Base-by-base conservation (phyloP, 2,888 invertebrate genomes). In the Diadegma fenestrale region DNA sequence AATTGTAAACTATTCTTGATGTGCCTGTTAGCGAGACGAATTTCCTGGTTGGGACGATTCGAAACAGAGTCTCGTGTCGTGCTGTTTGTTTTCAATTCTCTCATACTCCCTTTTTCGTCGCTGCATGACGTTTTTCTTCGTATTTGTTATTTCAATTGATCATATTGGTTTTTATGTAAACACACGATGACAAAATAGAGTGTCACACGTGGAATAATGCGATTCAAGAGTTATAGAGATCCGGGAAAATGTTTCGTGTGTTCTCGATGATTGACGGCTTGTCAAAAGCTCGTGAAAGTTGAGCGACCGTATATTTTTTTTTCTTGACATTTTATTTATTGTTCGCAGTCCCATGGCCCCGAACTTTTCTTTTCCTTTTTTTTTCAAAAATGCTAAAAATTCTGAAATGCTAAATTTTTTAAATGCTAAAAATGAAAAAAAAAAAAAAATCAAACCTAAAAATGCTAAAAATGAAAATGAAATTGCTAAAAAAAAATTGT, bases 111-210 rank as follows among this genome's bases (percentile, higher is more conserved):
- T 19, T 69, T 61, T 66, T 72, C 43, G 43, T 64, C 19, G 7
- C 8, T 63, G 45, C 17, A 45, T 19, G 37, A 82, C 78, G 71
- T 58, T 82, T 82, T 81, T 81, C 37, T 54, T 79, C 22, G 33
- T 33, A 69, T 45, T 75, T 77, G 64, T 77, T 77, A 66, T 80
- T 78, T 73, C 68, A 80, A 78, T 85, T 73, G 66, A 85, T 81
- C 26, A 41, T 45, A n/a, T 26, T 72, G 12, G 51, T 43, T 54
- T 33, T 12, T 66, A 19, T 33, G 26, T 37, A 30, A 14, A 68
- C 54, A 19, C 26, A 37, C 37, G 73, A 41, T 41, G 30, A 43
- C 1, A 43, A 17, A 33, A 30, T 19, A 14, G 8, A 73, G 41
- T 22, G 14, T n/a, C 69, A 48, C 37, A 7, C 30, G 48, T 64